Base-by-base conservation (phyloP, 2,888 invertebrate genomes). In the Junonia oenone region DNA sequence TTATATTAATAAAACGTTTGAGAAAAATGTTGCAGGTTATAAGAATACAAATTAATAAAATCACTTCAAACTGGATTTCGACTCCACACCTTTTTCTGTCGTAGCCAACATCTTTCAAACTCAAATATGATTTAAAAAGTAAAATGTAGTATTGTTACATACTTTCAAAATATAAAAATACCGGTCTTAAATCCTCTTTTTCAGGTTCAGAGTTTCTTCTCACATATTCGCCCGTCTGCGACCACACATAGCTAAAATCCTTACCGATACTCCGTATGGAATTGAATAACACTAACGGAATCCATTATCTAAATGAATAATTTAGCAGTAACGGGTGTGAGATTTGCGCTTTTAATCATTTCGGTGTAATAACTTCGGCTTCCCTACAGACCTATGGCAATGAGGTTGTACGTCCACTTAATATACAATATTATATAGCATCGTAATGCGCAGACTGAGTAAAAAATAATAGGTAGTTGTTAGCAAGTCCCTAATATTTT, bases 231-330 rank as follows among this genome's bases (percentile, higher is more conserved):
- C 43, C 8, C 26, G 43, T 43, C 43, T 43, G 22, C 43, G n/a
- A 43, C 11, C 22, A 13, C 40, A 43, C 43, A 43, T 43, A 43
- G 22, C 17, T 43, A 3, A 43, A 43, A 14, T 13, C 43, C 26
- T 22, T 43, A 13, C 26, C 37, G 13, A 29, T 22, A 14, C 35
- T 38, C 9, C 40, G 27, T 40, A n/a, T 31, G 61, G 68, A 68
- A 76, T 79, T 81, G 76, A 82, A 83, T 81, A 78, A 76, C 75
- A 69, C 72, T 76, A 83, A 84, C 82, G 75, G 82, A 66, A 59
- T 35, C 66, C 60, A 79, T 83, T 83, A 81, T 83, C 78, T 75
- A 75, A 78, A 78, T 81, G 79, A 81, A 81, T 83, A 81, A 83
- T 78, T 83, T 75, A 76, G 72, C 71, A 62, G 61, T 59, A 68